Base-by-base conservation (phyloP, 2,113 vertebrate genomes). In the Serilophus lunatus region DNA sequence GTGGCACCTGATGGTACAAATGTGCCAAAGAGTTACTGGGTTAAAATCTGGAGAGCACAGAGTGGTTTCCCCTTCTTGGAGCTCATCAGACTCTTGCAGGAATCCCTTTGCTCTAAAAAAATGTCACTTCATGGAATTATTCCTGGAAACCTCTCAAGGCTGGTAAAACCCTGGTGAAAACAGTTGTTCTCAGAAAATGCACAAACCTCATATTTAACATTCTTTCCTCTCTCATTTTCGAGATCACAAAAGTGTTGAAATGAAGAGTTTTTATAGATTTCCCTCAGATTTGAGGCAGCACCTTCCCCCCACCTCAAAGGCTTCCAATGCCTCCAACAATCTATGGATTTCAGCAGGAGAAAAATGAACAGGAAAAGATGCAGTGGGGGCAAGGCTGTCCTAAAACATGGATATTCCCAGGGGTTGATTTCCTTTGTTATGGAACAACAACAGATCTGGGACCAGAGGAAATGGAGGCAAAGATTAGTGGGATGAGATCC, bases 391-490 rank as follows among this genome's bases (percentile, higher is more conserved):
- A 68, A 53, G 38, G 19, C 1, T 10, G 7, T 4, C 28, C 25
- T 8, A 35, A 82, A 38, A 3, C 20, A 6, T 1, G 42, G 59
- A 7, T 12, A 13, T 6, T 24, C 5, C 3, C 29, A 28, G 22
- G n/a, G 1, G 12, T 2, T 13, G 36, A 3, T 5, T 31, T 5
- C 3, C 44, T 63, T 23, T 29, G 24, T 35, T 20, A 2, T 26
- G 54, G 9, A 69, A 53, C 44, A 49, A 10, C 25, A 29, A 7
- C 0, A 3, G 6, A 82, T 35, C 42, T 57, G 66, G 31, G 56
- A 29, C 18, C 2, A 3, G 36, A 86, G 42, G 9, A 5, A 16
- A 83, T 0, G 13, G 45, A 44, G n/a, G n/a, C n/a, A n/a, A n/a
- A n/a, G n/a, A n/a, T n/a, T n/a, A n/a, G n/a, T n/a, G n/a, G n/a